Evolutionary conservation across 2,888 invertebrate species (phyloP).

Genomic region (Andrena chrysosceles): DNA sequence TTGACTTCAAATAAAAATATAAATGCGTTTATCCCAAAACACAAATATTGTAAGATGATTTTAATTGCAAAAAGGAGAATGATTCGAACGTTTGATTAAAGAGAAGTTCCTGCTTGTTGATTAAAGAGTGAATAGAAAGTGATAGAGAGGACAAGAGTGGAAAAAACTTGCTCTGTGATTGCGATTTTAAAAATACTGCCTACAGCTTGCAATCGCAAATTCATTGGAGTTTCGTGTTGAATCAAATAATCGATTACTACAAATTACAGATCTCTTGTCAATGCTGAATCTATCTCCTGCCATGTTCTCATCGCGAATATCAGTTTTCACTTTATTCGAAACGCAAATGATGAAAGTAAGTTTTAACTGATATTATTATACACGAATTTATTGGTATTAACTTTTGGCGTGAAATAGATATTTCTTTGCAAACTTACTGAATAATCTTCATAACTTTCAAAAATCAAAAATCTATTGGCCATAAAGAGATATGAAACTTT

Average conservation of each 20-base stretch:
- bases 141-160: not conserved
- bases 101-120: not conserved
- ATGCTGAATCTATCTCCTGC: not conserved
- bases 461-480: not conserved
- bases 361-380: not conserved
- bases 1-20: not conserved
- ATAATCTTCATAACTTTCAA: not conserved
- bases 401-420: not conserved
- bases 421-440: not conserved
- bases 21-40: not conserved
- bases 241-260: not conserved
- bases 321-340: not conserved
- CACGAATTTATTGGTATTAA: conserved; percentile 7
- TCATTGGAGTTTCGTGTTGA: not conserved
- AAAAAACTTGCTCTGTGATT: conserved; percentile 26
- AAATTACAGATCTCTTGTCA: conserved; percentile 14
- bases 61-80: conserved; percentile 21
- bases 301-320: not conserved
- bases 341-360: not conserved
- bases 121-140: not conserved
- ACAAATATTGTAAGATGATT: not conserved
- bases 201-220: not conserved
- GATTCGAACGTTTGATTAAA: conserved; percentile 27
- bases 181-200: conserved; percentile 1
- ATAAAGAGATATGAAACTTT: not conserved